phyloP scores from a whole-genome alignment of 2,888 invertebrate genomes.

The Drosophila imparisetae region DNA sequence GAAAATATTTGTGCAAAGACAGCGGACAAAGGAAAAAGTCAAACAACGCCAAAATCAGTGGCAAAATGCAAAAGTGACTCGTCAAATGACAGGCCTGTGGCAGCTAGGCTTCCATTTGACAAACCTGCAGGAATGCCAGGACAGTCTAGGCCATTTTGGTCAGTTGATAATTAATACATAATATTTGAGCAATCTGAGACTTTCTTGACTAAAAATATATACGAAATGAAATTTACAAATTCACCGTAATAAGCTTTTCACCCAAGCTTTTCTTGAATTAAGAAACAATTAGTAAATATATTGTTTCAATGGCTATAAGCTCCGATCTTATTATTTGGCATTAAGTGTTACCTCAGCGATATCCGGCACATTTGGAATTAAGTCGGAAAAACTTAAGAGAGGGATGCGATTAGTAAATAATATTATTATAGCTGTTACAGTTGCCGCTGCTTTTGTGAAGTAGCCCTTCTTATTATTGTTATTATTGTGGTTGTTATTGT shows the following conservation, averaged over 20 bases:
- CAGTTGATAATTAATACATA: neutral
- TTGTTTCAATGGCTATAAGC: neutral
- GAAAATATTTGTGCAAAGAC: constrained; percentile 54
- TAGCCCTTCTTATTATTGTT: constrained; percentile 11
- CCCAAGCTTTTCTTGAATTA: neutral
- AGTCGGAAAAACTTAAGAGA: constrained; percentile 7
- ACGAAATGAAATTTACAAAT: neutral
- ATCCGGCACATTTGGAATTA: neutral
- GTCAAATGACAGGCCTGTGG: constrained; percentile 20
- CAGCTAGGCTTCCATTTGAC: constrained; percentile 3
- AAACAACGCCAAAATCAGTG: constrained; percentile 7
- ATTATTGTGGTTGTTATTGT: constrained; percentile 32
- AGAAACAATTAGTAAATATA: neutral
- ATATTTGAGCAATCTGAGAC: neutral
- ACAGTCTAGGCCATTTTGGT: neutral
- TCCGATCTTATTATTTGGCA: neutral
- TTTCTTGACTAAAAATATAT: neutral
- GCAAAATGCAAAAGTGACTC: constrained; percentile 24
- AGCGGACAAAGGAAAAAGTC: constrained; percentile 31
- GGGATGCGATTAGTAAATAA: constrained; percentile 22
- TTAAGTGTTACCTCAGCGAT: neutral
- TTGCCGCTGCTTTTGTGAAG: constrained; percentile 27
- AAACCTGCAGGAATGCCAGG: neutral
- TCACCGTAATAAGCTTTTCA: neutral
- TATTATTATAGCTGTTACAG: constrained; percentile 36